phyloP scores from a whole-genome alignment of 64 coral and sea anemone genomes.

The Actinia tenebrosa region DNA sequence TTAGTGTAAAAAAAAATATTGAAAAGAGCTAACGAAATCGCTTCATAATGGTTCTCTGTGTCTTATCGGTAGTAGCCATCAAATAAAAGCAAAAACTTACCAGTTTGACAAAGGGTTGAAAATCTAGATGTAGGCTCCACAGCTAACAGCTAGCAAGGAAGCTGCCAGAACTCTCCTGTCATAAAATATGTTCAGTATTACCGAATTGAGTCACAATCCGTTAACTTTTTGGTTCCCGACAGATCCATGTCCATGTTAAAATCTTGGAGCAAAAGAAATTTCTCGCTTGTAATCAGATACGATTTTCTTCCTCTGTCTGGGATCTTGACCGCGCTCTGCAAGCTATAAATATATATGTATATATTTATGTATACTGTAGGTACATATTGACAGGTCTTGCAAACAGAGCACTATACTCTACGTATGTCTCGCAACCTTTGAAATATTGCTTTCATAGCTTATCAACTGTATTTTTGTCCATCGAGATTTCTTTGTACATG shows the following conservation, averaged over 20 bases:
- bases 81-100: not conserved
- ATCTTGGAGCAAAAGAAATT: not conserved
- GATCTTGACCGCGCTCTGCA: not conserved
- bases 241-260: not conserved
- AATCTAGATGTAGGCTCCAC: not conserved
- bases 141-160: not conserved
- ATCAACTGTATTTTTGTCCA: not conserved
- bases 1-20: not conserved
- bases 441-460: not conserved
- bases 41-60: not conserved
- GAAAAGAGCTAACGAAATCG: not conserved
- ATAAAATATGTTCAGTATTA: not conserved
- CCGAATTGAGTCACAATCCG: too few species aligned
- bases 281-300: conserved; percentile 5
- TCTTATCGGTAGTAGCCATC: not conserved
- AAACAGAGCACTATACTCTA: not conserved
- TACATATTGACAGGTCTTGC: not conserved
- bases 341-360: not conserved
- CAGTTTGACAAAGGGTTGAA: not conserved
- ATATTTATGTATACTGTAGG: not conserved
- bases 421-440: not conserved
- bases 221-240: not conserved
- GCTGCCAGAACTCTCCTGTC: not conserved
- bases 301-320: not conserved
- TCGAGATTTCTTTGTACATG: not conserved